These are phyloP conservation scores for Petrocephalus sullivani DNA, from an alignment of 2,797 vertebrate genomes.

Conservation along the genomic window DNA sequence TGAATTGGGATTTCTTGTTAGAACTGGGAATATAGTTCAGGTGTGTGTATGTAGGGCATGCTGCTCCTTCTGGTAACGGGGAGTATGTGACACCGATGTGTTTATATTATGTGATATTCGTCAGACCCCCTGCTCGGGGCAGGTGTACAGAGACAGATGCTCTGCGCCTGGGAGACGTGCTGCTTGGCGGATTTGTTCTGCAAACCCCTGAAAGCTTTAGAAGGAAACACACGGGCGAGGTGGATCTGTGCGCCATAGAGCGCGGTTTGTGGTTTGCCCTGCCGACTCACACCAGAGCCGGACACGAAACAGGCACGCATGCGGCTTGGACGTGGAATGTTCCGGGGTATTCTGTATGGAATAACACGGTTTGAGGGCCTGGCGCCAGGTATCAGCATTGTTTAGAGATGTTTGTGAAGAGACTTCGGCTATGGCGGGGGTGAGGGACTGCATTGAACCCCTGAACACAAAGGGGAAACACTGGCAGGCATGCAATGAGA, in stretches of 20 bases:
- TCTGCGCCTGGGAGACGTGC: not conserved
- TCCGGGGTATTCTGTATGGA: not conserved
- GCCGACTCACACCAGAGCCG: not conserved
- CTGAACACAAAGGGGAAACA: constrained; percentile 11
- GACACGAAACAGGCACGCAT: not conserved
- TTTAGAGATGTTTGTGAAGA: not conserved
- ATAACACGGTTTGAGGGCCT: not conserved
- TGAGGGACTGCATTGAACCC: not conserved
- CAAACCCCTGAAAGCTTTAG: not conserved
- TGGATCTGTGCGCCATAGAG: not conserved
- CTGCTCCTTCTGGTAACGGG: not conserved
- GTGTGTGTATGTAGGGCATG: not conserved
- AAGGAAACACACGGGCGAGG: not conserved
- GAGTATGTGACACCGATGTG: not conserved
- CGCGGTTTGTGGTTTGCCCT: not conserved
- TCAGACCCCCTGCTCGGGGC: not conserved
- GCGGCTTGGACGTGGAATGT: not conserved
- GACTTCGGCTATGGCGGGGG: not conserved
- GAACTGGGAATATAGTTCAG: not conserved
- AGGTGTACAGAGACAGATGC: constrained; percentile 1
- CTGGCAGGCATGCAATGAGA: constrained; percentile 24
- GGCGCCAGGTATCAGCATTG: not conserved
- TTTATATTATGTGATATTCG: not conserved
- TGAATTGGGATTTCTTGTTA: not conserved
- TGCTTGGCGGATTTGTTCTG: not conserved